Percentiles rank a stretch among this genome's conserved stretches.
Conservation (phyloP, 2,113 vertebrate genomes). For the Falcunculus frontatus region DNA sequence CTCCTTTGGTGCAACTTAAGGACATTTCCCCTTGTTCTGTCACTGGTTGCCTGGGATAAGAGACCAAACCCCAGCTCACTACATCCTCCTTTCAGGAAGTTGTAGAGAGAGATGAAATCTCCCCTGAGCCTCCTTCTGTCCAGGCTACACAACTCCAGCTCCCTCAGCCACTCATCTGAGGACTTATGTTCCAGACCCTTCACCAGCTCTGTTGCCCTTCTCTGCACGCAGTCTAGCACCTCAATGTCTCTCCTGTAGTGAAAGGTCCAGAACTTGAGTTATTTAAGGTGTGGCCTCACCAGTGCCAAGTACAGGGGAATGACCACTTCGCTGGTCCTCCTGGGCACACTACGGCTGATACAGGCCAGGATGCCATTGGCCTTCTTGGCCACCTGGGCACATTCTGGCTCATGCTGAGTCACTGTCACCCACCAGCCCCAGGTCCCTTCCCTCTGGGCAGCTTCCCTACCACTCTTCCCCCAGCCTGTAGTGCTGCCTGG, state of each 20-base stretch:
- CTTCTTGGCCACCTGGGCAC: background rate
- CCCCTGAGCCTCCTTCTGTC: background rate
- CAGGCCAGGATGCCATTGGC: background rate
- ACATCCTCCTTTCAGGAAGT: background rate
- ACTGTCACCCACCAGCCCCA: background rate
- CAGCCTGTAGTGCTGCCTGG: background rate
- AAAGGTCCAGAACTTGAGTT: background rate
- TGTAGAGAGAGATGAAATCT: background rate
- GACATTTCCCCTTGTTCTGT: background rate
- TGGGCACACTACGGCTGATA: background rate
- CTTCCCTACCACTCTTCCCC: background rate
- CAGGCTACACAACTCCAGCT: background rate
- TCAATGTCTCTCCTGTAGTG: background rate
- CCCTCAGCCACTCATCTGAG: background rate
- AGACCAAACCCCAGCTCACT: background rate
- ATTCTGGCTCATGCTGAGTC: accelerated
- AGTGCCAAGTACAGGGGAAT: background rate
- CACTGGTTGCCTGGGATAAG: accelerated
- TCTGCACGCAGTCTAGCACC: background rate
- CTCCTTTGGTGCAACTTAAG: background rate
- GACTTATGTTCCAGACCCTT: background rate
- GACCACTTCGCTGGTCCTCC: background rate
- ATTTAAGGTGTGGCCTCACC: background rate
- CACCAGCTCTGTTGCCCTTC: background rate
- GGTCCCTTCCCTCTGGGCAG: background rate